These are phyloP conservation scores for Daphoenositta chrysoptera DNA, from an alignment of 2,113 vertebrate genomes.

Conservation along the genomic window DNA sequence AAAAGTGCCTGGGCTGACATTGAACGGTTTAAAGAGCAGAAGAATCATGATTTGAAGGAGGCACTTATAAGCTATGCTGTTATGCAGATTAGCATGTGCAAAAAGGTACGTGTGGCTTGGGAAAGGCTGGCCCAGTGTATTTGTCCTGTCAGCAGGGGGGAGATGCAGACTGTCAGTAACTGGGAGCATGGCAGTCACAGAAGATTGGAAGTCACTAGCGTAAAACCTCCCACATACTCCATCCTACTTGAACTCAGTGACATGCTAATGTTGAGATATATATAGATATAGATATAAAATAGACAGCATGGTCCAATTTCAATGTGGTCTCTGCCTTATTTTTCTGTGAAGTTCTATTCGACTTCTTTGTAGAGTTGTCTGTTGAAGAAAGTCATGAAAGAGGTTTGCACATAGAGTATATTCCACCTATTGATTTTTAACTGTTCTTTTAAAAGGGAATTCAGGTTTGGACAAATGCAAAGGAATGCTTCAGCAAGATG, in stretches of 20 bases:
- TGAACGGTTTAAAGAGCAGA: constrained; percentile 93
- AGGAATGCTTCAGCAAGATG: constrained; percentile 97
- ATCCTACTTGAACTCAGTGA: not conserved
- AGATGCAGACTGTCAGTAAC: not conserved
- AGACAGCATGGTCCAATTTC: not conserved
- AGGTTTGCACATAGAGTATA: not conserved
- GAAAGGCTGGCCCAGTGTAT: not conserved
- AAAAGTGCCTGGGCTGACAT: constrained; percentile 91
- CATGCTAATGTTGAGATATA: not conserved
- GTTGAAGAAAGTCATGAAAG: not conserved
- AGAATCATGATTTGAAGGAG: constrained; percentile 90
- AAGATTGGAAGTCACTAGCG: not conserved
- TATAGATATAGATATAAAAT: not conserved
- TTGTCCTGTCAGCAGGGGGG: not conserved
- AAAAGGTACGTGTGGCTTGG: constrained; percentile 80
- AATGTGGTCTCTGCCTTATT: not conserved
- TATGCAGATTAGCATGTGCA: constrained; percentile 98
- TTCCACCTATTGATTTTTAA: not conserved
- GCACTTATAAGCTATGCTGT: constrained; percentile 94
- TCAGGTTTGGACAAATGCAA: constrained; percentile 95
- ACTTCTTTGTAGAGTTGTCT: not conserved
- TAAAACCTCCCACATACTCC: not conserved
- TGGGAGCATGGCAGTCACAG: not conserved
- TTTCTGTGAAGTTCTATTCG: not conserved
- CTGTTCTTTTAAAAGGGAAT: constrained; percentile 80